Conservation (phyloP, 2,113 vertebrate species). For the Seriola rivoliana region DNA sequence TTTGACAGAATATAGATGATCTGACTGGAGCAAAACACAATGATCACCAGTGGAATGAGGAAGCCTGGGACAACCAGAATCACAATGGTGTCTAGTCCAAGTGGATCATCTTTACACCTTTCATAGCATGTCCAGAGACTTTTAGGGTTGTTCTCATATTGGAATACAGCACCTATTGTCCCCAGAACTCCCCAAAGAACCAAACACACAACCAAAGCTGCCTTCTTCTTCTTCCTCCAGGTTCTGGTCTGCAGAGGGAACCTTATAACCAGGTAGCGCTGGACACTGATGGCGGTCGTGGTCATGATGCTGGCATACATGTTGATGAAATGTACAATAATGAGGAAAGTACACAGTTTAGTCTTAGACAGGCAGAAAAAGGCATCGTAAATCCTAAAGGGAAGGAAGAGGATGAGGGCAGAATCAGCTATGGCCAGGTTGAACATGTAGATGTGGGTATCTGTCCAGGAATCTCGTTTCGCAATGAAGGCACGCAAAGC, state of each 20-base stretch:
- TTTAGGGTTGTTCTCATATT: accelerated
- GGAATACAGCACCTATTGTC: background rate
- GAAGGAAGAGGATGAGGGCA: constrained; percentile 75
- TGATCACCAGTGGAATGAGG: constrained; percentile 58
- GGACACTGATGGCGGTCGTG: constrained; percentile 74
- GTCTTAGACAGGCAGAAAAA: constrained; percentile 38
- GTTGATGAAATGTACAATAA: constrained; percentile 76
- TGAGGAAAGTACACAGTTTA: constrained; percentile 59
- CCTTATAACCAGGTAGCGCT: constrained; percentile 73
- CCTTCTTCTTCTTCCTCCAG: constrained; percentile 59
- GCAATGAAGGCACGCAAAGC: constrained; percentile 66
- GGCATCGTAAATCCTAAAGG: constrained; percentile 72
- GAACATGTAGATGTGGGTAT: constrained; percentile 82
- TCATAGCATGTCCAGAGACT: constrained; percentile 73
- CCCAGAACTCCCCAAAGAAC: constrained; percentile 64
- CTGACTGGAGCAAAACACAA: constrained; percentile 72
- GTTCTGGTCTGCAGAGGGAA: constrained; percentile 69
- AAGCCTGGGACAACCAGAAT: constrained; percentile 67
- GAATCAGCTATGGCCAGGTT: constrained; percentile 77
- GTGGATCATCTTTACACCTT: background rate
- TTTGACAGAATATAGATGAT: constrained; percentile 69
- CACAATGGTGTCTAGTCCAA: accelerated
- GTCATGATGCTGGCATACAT: constrained; percentile 83
- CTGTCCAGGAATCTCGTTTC: constrained; percentile 66
- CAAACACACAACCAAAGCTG: constrained; percentile 62